These are phyloP conservation scores for Seriola dumerili DNA, from an alignment of 2,113 vertebrate species.

Conservation along the genomic window DNA sequence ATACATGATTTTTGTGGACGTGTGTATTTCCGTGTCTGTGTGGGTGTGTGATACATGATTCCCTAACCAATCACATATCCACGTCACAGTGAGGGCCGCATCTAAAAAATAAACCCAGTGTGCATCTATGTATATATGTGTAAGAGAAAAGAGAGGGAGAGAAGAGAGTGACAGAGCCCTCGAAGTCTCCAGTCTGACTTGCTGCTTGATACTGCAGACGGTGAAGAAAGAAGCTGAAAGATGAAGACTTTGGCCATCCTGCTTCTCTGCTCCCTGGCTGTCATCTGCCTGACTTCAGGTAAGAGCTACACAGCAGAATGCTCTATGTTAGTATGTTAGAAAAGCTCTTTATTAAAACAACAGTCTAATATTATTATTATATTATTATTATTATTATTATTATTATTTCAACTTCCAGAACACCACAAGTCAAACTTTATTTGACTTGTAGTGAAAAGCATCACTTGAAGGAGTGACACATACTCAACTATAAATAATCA, in stretches of 20 bases:
- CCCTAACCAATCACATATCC: constrained; percentile 75
- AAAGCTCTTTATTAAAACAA: background rate
- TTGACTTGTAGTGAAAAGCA: background rate
- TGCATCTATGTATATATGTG: constrained; percentile 37
- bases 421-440: background rate
- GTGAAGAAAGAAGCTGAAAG: constrained; percentile 55
- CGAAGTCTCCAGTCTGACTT: constrained; percentile 24
- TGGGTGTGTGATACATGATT: constrained; percentile 75
- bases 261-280: constrained; percentile 68
- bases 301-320: background rate
- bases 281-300: constrained; percentile 72
- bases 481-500: background rate
- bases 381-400: no score
- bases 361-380: background rate
- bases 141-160: background rate
- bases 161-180: constrained; percentile 10
- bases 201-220: constrained; percentile 35
- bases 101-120: constrained; percentile 63
- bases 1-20: constrained; percentile 18
- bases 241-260: constrained; percentile 78
- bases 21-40: constrained; percentile 44
- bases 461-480: background rate
- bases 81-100: constrained; percentile 48
- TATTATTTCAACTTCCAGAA: background rate
- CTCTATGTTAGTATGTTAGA: background rate